phyloP scores from a whole-genome alignment of 2,888 invertebrate species.

The Drosophila crucigera region DNA sequence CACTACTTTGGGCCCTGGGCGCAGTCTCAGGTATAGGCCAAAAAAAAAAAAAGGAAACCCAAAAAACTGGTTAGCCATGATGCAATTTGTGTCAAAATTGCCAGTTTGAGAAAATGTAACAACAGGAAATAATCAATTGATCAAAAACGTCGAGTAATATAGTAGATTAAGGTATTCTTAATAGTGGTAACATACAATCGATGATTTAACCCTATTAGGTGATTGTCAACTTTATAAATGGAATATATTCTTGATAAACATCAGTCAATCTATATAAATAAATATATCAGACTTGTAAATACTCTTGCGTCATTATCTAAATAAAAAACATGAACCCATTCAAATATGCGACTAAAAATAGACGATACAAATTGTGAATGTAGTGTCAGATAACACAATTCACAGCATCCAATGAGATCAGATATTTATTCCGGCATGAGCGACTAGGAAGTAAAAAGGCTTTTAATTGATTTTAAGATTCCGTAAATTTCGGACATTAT shows the following conservation, averaged over 20 bases:
- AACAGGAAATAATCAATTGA: conserved; percentile 5
- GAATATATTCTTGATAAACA: background rate
- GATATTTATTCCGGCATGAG: background rate
- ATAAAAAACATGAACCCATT: background rate
- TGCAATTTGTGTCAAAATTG: conserved; percentile 12
- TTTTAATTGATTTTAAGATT: background rate
- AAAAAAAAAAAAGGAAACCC: conserved; percentile 44
- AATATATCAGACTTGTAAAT: background rate
- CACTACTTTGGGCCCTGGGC: conserved; percentile 12
- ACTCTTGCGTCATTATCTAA: background rate
- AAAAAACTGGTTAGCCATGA: conserved; percentile 58
- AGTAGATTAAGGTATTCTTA: background rate
- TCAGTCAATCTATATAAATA: background rate
- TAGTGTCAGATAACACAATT: no score
- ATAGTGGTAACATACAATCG: background rate
- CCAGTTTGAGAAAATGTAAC: background rate
- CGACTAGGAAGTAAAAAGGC: background rate
- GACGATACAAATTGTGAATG: no score
- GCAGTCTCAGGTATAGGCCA: background rate
- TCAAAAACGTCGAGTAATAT: background rate
- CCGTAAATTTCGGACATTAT: background rate
- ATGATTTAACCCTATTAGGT: background rate
- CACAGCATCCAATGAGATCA: background rate
- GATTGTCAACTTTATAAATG: background rate
- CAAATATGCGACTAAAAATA: background rate